A percentile compares a stretch with the other conserved stretches of the same genome.
These are phyloP conservation scores for Scomber scombrus DNA, from an alignment of 2,113 vertebrate genomes.

Conservation along the genomic window DNA sequence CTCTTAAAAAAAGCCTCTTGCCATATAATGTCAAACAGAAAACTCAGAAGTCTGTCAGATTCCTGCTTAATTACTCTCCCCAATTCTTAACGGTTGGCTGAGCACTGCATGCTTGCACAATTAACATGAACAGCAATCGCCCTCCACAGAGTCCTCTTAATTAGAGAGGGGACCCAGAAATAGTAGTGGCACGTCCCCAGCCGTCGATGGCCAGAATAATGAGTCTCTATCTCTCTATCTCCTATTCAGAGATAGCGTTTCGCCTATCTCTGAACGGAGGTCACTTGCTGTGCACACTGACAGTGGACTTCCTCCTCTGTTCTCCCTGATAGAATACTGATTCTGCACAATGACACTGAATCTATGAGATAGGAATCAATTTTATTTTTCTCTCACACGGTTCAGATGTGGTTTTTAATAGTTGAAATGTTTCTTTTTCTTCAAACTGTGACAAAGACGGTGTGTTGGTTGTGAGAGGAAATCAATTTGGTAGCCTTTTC, in stretches of 20 bases:
- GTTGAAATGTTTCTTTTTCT: conserved; percentile 32
- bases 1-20: conserved; percentile 25
- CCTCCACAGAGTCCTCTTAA: conserved; percentile 42
- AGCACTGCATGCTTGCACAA: conserved; percentile 36
- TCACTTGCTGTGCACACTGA: conserved; percentile 23
- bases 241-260: too few relatives aligned
- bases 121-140: conserved; percentile 42
- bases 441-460: conserved; percentile 19
- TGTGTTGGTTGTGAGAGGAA: conserved; percentile 33
- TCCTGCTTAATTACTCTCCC: conserved; percentile 62
- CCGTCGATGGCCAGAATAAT: conserved; percentile 48
- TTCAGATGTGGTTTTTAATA: conserved; percentile 41
- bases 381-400: conserved; percentile 3
- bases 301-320: conserved; percentile 3
- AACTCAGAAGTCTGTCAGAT: conserved; percentile 49
- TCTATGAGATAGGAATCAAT: conserved; percentile 7
- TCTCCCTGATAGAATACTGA: conserved; percentile 16
- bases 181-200: conserved; percentile 24
- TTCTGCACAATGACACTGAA: background rate
- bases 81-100: conserved; percentile 50
- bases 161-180: conserved; percentile 44
- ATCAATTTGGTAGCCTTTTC: conserved; percentile 65
- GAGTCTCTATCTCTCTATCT: conserved; percentile 32
- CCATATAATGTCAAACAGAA: conserved; percentile 34
- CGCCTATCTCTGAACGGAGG: conserved; percentile 14